phyloP scores from a whole-genome alignment of 2,888 invertebrate genomes.

The Deilephila porcellus region DNA sequence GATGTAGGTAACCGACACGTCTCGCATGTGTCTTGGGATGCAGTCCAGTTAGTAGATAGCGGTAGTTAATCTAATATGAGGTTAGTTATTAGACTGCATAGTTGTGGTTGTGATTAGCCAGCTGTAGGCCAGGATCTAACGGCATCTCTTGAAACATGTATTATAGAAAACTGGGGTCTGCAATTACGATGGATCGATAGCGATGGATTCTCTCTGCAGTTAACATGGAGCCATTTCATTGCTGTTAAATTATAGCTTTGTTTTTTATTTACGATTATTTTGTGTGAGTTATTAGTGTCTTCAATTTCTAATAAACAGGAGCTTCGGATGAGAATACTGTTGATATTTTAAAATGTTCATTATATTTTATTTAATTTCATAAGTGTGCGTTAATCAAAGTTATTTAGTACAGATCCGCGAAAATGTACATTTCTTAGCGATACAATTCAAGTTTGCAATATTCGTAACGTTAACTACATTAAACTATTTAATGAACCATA shows the following conservation, averaged over 20 bases:
- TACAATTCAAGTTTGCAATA: not conserved
- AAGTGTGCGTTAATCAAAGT: too few species aligned
- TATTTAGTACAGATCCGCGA: too few species aligned
- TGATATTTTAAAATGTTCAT: too few species aligned
- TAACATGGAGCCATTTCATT: not conserved
- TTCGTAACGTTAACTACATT: not conserved
- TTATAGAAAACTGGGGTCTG: slow-evolving; percentile 52
- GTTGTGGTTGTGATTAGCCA: slow-evolving; percentile 52
- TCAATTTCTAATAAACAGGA: too few species aligned
- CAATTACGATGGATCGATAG: slow-evolving; percentile 60
- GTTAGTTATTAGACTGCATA: slow-evolving; percentile 51
- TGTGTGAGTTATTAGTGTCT: not conserved
- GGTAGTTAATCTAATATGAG: slow-evolving; percentile 45
- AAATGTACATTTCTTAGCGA: too few species aligned
- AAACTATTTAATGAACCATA: too few species aligned
- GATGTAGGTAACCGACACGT: not conserved
- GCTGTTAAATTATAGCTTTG: too few species aligned
- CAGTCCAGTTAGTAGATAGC: slow-evolving; percentile 40
- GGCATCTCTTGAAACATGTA: slow-evolving; percentile 52
- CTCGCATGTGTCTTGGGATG: slow-evolving; percentile 27
- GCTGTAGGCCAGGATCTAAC: slow-evolving; percentile 61
- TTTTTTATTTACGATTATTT: not conserved
- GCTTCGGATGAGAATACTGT: too few species aligned
- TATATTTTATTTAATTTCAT: too few species aligned
- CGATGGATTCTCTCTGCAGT: slow-evolving; percentile 41